A percentile compares a stretch with the other conserved stretches of the same genome.
Conservation (phyloP, 1,140 invertebrate genomes). For the Idris sp. region DNA sequence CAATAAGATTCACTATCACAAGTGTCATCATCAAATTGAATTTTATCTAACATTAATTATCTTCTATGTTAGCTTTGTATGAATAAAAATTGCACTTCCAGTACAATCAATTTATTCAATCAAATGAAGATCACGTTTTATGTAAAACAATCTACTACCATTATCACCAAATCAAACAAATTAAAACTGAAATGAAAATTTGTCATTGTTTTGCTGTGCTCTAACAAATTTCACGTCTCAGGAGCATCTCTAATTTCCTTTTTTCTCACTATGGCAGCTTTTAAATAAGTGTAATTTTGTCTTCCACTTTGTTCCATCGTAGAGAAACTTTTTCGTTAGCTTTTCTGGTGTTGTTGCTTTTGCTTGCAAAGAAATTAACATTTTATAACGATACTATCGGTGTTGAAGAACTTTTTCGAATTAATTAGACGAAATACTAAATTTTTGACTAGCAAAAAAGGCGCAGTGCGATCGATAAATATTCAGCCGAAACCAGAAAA, state of each 20-base stretch:
- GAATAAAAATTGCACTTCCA: background rate
- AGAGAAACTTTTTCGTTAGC: slow-evolving; percentile 26
- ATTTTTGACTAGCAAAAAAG: slow-evolving; percentile 18
- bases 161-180: background rate
- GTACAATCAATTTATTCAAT: background rate
- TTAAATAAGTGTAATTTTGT: slow-evolving; percentile 40
- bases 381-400: slow-evolving; percentile 4
- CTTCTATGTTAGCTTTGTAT: no score
- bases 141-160: background rate
- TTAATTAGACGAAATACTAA: slow-evolving; percentile 12
- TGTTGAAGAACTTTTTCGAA: no score
- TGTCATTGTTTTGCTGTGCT: slow-evolving; percentile 25
- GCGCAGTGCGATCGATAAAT: slow-evolving; percentile 38
- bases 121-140: no score
- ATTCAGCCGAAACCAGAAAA: slow-evolving; percentile 48
- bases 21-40: no score
- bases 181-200: slow-evolving; percentile 7
- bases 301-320: slow-evolving; percentile 23
- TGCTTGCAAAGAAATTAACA: no score
- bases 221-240: slow-evolving; percentile 9
- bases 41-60: no score
- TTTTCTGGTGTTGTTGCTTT: no score
- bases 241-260: slow-evolving; percentile 20
- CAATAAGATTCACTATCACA: no score
- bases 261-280: slow-evolving; percentile 21